These are phyloP conservation scores for Sitobion miscanthi DNA, from an alignment of 1,140 invertebrate species.

Conservation along the genomic window DNA sequence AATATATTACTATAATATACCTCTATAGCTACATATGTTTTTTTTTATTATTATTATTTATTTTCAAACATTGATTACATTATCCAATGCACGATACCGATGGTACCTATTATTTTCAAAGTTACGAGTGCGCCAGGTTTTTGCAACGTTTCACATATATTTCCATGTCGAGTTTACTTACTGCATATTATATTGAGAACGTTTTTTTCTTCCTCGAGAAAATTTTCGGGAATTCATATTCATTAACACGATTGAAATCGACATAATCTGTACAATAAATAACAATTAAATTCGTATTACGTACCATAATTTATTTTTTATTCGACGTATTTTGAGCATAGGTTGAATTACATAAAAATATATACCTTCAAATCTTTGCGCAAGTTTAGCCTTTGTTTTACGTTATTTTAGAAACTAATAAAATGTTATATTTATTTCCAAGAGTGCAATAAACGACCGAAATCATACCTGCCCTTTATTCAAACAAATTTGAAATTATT, in stretches of 20 bases:
- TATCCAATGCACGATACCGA: neutral
- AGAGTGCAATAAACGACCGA: neutral
- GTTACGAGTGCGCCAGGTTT: neutral
- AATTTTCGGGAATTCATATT: neutral
- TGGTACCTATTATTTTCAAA: neutral
- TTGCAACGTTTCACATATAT: neutral
- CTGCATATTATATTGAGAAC: neutral
- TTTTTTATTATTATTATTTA: neutral
- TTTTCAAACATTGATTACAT: slow-evolving; percentile 5
- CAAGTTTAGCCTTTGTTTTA: neutral
- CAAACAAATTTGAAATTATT: neutral
- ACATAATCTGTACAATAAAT: neutral
- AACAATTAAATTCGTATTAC: neutral
- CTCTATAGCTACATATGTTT: neutral
- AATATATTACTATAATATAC: neutral
- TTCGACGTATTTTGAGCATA: neutral
- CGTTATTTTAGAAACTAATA: neutral
- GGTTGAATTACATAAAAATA: neutral
- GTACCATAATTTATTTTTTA: neutral
- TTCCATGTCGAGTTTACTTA: neutral
- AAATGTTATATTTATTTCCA: neutral
- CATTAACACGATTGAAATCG: neutral
- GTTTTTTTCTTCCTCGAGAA: neutral
- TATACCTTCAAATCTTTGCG: neutral
- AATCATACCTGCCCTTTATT: neutral